Conservation (phyloP, 2,888 invertebrate species). For the Hypselothyrea guttata region DNA sequence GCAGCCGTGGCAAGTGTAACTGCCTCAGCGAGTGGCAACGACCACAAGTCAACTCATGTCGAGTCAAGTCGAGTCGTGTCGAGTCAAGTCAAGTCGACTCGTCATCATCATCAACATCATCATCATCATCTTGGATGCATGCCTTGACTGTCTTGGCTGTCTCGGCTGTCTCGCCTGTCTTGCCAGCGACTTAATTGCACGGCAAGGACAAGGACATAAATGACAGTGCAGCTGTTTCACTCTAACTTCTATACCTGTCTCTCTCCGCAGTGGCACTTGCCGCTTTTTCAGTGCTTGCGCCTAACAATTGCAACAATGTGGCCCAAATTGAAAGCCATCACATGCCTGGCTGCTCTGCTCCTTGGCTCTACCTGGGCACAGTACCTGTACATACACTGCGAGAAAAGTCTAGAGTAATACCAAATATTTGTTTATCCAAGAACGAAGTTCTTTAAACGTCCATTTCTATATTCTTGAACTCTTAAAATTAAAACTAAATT, state of each 20-base stretch:
- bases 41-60: slow-evolving; percentile 34
- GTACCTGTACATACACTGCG: too few species aligned
- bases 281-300: slow-evolving; percentile 5
- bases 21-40: slow-evolving; percentile 12
- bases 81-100: slow-evolving; percentile 9
- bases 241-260: too few species aligned
- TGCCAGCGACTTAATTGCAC: slow-evolving; percentile 41
- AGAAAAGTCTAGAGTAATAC: too few species aligned
- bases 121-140: slow-evolving; percentile 18
- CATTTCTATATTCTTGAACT: too few species aligned
- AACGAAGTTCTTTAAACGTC: too few species aligned
- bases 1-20: slow-evolving; percentile 18
- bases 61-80: slow-evolving; percentile 24
- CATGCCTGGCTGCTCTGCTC: slow-evolving; percentile 11
- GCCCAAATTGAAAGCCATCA: slow-evolving; percentile 19
- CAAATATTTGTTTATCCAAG: too few species aligned
- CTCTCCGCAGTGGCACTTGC: neutral
- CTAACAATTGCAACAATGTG: slow-evolving; percentile 17
- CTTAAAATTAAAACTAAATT: too few species aligned
- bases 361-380: neutral
- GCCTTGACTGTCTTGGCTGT: slow-evolving; percentile 34
- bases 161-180: too few species aligned
- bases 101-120: slow-evolving; percentile 14
- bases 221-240: slow-evolving; percentile 4
- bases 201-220: slow-evolving; percentile 39